Evolutionary conservation across 2,797 vertebrate species (phyloP), one percentile per base, ranked within the genome.

Genomic region (Myripristis murdjan): DNA sequence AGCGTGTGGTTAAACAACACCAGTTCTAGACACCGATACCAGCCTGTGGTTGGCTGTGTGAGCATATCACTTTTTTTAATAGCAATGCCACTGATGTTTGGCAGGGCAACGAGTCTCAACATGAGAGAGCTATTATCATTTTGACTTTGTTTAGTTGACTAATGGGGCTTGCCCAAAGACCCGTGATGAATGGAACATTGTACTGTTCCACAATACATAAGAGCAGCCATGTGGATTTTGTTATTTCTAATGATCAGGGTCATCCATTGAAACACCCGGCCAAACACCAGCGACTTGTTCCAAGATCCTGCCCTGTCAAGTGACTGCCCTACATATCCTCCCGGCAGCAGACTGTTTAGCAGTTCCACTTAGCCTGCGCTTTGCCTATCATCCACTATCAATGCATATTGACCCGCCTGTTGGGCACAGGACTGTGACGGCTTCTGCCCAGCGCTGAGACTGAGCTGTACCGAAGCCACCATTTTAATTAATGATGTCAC

Each of bases 401-500:
- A 26, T 24, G 16, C n/a, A 22, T 54, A 46, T 44, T 22, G 47
- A 67, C 60, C 18, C 8, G 28, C 70, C 62, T 63, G 47, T 18
- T 44, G 47, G 63, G 74, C 58, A 8, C 68, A 41, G 71, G 65
- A 35, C 68, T 73, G 55, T 28, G 60, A 76, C 63, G 46, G 62
- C 41, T 69, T 44, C 52, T n/a, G 53, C 46, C 41, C 51, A 35
- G 20, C 7, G 65, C 78, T 65, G 61, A 69, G 78, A 62, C 69
- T 37, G 76, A 84, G 67, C 57, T 67, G 68, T 31, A 71, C 76
- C 52, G 83, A 73, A 16, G 73, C 80, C 82, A 84, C 48, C 49
- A 58, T 72, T 76, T 24, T 85, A 82, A 85, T 83, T 66, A 86
- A 83, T 85, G 73, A 84, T 90, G 86, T 90, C 87, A 87, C 35